Conservation (phyloP, 1,140 invertebrate species). For the Drosophila sulfurigaster region DNA sequence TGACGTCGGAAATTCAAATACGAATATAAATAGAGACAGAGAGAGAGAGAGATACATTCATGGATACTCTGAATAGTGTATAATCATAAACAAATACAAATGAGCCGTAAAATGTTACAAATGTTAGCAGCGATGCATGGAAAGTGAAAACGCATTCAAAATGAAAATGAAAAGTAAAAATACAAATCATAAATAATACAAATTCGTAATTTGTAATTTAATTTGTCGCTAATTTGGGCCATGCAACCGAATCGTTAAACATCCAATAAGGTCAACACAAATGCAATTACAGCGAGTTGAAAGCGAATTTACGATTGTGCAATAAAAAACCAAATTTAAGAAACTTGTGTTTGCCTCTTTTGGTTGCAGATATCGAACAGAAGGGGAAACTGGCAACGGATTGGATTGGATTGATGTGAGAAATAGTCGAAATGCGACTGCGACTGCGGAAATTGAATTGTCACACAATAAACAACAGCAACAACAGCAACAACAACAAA, state of each 20-base stretch:
- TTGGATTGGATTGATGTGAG: slow-evolving; percentile 19
- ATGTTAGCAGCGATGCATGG: slow-evolving; percentile 13
- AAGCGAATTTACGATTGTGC: slow-evolving; percentile 32
- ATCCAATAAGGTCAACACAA: slow-evolving; percentile 17
- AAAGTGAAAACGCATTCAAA: slow-evolving; percentile 42
- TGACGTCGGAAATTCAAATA: slow-evolving; percentile 73
- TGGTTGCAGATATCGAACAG: background rate
- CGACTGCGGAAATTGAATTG: slow-evolving; percentile 50
- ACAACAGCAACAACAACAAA: too few relatives aligned
- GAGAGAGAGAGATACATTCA: slow-evolving; percentile 27
- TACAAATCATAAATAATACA: slow-evolving; percentile 22
- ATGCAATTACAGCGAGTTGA: slow-evolving; percentile 30
- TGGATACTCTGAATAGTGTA: slow-evolving; percentile 24
- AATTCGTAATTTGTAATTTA: slow-evolving; percentile 19
- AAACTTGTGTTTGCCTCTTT: slow-evolving; percentile 5
- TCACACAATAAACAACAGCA: slow-evolving; percentile 20
- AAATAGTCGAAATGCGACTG: slow-evolving; percentile 27
- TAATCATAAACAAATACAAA: slow-evolving; percentile 46
- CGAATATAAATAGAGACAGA: slow-evolving; percentile 37
- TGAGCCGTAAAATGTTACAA: slow-evolving; percentile 33
- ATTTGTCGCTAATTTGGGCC: slow-evolving; percentile 30
- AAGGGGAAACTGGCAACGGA: background rate
- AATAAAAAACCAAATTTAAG: slow-evolving; percentile 36
- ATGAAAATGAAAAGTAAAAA: slow-evolving; percentile 6
- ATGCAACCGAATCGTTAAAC: slow-evolving; percentile 1